A percentile compares a stretch with the other conserved stretches of the same genome.
Evolutionary conservation across 2,113 vertebrate genomes (phyloP).

Genomic region (Lutjanus erythropterus): DNA sequence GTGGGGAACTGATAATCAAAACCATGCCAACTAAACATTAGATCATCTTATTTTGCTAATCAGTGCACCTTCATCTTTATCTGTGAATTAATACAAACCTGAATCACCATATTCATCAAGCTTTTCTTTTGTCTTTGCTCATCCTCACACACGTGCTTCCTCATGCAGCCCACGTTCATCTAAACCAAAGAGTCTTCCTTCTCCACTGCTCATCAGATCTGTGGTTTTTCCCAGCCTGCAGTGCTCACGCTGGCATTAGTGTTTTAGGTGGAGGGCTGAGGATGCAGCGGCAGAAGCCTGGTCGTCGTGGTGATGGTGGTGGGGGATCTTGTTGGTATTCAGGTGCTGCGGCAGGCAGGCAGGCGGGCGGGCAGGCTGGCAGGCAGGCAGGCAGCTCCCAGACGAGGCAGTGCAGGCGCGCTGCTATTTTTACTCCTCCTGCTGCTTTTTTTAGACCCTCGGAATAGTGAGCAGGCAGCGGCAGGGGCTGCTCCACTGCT

Average conservation of each 20-base stretch:
- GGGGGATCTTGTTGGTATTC: slow-evolving; percentile 92
- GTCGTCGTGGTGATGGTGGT: slow-evolving; percentile 45
- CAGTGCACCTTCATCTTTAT: not conserved
- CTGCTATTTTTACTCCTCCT: slow-evolving; percentile 95
- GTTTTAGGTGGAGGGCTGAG: slow-evolving; percentile 41
- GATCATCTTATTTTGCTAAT: not conserved
- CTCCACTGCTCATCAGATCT: slow-evolving; percentile 10
- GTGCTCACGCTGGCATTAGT: slow-evolving; percentile 21
- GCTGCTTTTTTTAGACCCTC: slow-evolving; percentile 89
- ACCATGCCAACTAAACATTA: not conserved
- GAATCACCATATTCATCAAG: not conserved
- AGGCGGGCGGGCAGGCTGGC: slow-evolving; percentile 79
- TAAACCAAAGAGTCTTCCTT: not conserved
- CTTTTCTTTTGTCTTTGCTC: slow-evolving; percentile 6
- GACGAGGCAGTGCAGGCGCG: slow-evolving; percentile 91
- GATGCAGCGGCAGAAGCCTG: slow-evolving; percentile 71
- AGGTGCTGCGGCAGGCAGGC: slow-evolving; percentile 85
- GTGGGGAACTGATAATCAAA: slow-evolving; percentile 9
- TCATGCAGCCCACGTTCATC: not conserved
- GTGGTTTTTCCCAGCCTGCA: slow-evolving; percentile 23
- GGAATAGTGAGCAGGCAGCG: slow-evolving; percentile 90
- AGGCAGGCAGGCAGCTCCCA: slow-evolving; percentile 84
- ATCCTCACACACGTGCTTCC: not conserved
- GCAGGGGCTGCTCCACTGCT: slow-evolving; percentile 77
- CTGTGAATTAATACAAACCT: not conserved